Base-by-base conservation (phyloP, 2,888 invertebrate species). In the Idaea aversata region DNA sequence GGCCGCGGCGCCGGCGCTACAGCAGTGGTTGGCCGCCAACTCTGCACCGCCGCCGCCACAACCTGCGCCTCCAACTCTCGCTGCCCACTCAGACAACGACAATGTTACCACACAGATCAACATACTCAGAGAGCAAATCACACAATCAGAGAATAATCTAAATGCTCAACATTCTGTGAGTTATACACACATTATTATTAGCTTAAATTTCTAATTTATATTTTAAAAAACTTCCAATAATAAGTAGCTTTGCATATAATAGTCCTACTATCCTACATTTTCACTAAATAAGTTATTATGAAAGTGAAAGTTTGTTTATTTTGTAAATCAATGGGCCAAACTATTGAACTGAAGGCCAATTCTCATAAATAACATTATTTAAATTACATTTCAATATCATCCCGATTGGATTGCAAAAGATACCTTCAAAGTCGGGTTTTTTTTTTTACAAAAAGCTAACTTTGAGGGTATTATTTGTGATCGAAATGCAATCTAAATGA, bases 101-200 rank as follows among this genome's bases (percentile, higher is more conserved):
- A 82, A 93, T 80, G 85, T 97, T 80, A 93, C 94, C 80, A 94
- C 95, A 74, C 98, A 98, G 88, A 97, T 98, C 87, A 95, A 95
- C 82, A 94, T 95, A 73, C 93, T 98, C 72, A 96, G 97, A 84
- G 98, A 98, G 83, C 98, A 99, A 93, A 97, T 99, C 72, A 95
- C 96, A 77, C 98, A 99, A 88, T 99, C 99, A 81, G 99, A 99
- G 88, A 96, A 96, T 82, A 99, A 99, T 94, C 94, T 99, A 72
- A 96, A 96, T 77, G 99, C 99, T 65, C 99, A 99, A 85, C 98
- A 99, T 88, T 95, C 98, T 83, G 98, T 97, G 80, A 91, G 94
- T 79, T 59, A 25, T 34, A 62, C 35, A 62, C 35, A 10, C 16
- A 13, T 7, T 47, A 13, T 47, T 47, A 6, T 13, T 47, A 7